phyloP scores from a whole-genome alignment of 2,888 invertebrate genomes.

The Automeris io region DNA sequence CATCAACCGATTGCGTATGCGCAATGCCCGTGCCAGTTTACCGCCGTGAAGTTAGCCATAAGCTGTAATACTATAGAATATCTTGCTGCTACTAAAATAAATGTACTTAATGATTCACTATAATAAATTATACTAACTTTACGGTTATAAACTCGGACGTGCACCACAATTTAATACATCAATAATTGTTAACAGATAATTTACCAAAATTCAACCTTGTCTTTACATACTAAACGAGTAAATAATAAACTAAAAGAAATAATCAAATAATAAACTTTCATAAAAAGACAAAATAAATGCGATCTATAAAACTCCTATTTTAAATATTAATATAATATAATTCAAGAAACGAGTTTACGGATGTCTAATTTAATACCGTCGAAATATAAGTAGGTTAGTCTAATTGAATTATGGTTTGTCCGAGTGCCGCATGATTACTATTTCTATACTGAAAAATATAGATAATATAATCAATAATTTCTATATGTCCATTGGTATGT shows the following conservation, averaged over 20 bases:
- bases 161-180: constrained; percentile 16
- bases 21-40: background rate
- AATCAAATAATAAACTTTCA: constrained; percentile 43
- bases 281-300: constrained; percentile 75
- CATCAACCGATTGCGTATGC: background rate
- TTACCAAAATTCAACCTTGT: constrained; percentile 63
- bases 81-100: background rate
- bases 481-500: constrained; percentile 32
- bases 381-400: constrained; percentile 38
- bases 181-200: constrained; percentile 71
- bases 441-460: constrained; percentile 76
- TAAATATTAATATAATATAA: constrained; percentile 62
- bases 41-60: background rate
- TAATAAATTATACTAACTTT: background rate
- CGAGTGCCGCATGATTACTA: constrained; percentile 73
- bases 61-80: background rate
- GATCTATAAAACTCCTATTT: constrained; percentile 67
- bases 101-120: background rate
- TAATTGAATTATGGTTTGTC: constrained; percentile 56
- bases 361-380: constrained; percentile 44
- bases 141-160: background rate
- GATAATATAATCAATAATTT: constrained; percentile 66
- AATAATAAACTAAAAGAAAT: constrained; percentile 65
- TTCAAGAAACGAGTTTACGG: constrained; percentile 65
- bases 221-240: constrained; percentile 54